Percentiles rank a stretch among this genome's conserved stretches.
Conservation (phyloP, 2,113 vertebrate genomes). For the Erythrocercus mccallii region DNA sequence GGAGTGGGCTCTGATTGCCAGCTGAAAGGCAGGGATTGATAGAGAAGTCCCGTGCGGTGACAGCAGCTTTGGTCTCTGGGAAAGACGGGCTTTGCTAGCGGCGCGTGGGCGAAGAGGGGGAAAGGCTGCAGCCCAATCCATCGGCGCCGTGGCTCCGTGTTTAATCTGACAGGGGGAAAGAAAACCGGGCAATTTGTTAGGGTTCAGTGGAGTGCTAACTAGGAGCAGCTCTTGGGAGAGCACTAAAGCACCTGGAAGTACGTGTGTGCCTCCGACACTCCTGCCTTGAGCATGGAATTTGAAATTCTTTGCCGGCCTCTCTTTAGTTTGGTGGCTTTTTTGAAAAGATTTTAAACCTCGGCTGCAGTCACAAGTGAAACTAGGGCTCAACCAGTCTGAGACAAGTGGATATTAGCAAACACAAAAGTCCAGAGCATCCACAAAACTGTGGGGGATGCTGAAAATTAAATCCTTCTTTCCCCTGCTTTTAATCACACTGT, state of each 20-base stretch:
- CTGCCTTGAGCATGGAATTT: neutral
- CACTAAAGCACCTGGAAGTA: neutral
- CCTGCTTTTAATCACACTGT: neutral
- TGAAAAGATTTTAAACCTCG: neutral
- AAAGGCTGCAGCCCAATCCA: conserved; percentile 6
- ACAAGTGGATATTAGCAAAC: neutral
- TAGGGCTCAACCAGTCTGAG: neutral
- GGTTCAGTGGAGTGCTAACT: conserved; percentile 57
- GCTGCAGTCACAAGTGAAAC: neutral
- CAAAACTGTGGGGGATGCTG: neutral
- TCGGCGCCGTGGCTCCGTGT: neutral
- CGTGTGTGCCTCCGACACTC: accelerated
- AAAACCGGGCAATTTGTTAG: conserved; percentile 1
- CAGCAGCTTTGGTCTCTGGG: conserved; percentile 51
- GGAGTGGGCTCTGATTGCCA: neutral
- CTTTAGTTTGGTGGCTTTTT: neutral
- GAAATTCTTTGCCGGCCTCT: neutral
- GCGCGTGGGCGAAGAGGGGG: neutral
- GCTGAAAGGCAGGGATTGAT: conserved; percentile 51
- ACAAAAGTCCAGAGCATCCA: neutral
- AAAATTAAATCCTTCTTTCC: neutral
- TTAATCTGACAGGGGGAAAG: conserved; percentile 38
- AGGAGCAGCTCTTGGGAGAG: neutral
- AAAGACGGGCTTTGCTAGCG: neutral
- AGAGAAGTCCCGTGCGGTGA: conserved; percentile 39